phyloP scores from a whole-genome alignment of 2,113 vertebrate species.

The Pteronura brasiliensis region DNA sequence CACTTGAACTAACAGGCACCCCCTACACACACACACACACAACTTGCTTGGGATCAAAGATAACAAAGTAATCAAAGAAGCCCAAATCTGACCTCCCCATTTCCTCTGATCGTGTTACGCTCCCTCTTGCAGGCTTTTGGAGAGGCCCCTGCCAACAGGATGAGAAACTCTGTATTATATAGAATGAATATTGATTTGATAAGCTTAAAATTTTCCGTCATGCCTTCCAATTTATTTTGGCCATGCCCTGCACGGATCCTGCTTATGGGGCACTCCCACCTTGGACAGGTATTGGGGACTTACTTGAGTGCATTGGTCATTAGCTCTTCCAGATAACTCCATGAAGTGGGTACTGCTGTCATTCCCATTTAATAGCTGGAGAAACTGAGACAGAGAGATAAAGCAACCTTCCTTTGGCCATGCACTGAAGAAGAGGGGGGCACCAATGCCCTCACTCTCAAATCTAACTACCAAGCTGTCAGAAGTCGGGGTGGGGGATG shows the following conservation, averaged over 20 bases:
- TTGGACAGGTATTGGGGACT: rapidly evolving
- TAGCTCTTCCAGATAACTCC: neutral
- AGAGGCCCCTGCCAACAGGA: neutral
- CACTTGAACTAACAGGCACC: neutral
- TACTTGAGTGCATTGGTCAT: neutral
- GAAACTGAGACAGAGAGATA: neutral
- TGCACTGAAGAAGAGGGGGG: neutral
- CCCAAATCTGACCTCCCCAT: neutral
- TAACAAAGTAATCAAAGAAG: neutral
- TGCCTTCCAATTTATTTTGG: neutral
- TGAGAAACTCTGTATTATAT: neutral
- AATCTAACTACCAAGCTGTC: neutral
- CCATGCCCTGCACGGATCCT: neutral
- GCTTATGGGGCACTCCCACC: neutral
- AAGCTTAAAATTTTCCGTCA: neutral
- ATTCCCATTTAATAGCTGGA: neutral
- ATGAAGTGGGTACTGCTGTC: neutral
- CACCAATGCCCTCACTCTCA: neutral
- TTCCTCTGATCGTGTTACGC: neutral
- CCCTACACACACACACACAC: neutral
- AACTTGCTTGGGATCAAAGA: neutral
- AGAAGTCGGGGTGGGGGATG: rapidly evolving
- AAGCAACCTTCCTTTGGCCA: neutral
- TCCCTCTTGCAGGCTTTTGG: neutral
- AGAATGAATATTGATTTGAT: neutral